Percentiles rank a stretch among this genome's conserved stretches.
phyloP scores from a whole-genome alignment of 2,797 vertebrate genomes.

The Alca torda region DNA sequence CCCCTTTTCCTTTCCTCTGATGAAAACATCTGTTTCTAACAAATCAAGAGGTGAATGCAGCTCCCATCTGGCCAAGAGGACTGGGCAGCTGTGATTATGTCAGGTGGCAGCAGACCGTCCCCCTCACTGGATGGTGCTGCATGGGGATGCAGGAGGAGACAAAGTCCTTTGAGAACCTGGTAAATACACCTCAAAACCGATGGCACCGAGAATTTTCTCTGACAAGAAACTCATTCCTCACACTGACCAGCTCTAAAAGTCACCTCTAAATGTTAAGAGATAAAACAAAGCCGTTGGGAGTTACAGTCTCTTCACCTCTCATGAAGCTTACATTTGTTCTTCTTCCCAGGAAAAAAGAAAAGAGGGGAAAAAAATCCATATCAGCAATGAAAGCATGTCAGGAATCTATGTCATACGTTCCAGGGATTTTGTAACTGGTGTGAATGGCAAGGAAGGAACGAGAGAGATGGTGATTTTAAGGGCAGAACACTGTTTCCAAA shows the following conservation, averaged over 20 bases:
- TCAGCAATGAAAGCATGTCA: not conserved
- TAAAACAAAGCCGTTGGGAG: not conserved
- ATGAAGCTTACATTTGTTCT: not conserved
- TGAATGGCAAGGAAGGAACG: not conserved
- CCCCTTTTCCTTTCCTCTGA: not conserved
- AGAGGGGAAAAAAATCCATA: not conserved
- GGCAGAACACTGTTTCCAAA: not conserved
- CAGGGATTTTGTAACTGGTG: constrained; percentile 3
- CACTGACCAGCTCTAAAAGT: not conserved
- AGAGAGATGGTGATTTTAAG: not conserved
- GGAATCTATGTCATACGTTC: not conserved
- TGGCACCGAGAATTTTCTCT: not conserved
- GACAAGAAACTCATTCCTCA: not conserved
- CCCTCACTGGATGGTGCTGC: not conserved
- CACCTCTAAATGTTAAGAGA: constrained; percentile 12
- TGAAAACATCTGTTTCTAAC: constrained; percentile 30
- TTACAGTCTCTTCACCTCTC: not conserved
- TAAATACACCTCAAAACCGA: not conserved
- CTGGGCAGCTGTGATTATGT: not conserved
- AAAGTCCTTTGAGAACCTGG: not conserved
- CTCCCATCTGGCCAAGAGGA: not conserved
- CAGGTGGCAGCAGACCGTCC: fast-evolving
- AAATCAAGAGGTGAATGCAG: not conserved
- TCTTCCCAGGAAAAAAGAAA: not conserved
- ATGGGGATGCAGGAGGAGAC: not conserved